Evolutionary conservation across 2,888 invertebrate genomes (phyloP).

Genomic region (Ornithoptera priamus): DNA sequence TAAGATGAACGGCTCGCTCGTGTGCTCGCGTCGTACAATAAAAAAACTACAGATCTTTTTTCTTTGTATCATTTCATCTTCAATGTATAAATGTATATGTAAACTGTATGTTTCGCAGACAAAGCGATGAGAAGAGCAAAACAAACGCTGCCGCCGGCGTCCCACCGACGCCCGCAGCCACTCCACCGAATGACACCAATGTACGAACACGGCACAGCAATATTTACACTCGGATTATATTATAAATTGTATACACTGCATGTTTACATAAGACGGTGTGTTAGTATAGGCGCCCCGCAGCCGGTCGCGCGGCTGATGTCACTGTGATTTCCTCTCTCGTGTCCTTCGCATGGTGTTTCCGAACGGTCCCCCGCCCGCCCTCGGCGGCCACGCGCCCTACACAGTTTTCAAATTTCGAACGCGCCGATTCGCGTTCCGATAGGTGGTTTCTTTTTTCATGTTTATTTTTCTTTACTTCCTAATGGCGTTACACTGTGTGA

Average conservation of each 20-base stretch:
- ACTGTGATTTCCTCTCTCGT: constrained; percentile 43
- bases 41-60: too few relatives aligned
- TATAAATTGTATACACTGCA: constrained; percentile 29
- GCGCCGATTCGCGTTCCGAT: background rate
- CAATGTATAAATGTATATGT: too few relatives aligned
- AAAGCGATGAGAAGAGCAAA: constrained; percentile 30
- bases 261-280: constrained; percentile 15
- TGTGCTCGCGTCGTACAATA: too few relatives aligned
- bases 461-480: background rate
- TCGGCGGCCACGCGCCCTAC: background rate
- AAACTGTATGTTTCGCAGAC: constrained; percentile 5
- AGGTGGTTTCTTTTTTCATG: background rate
- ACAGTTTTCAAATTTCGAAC: constrained; percentile 14
- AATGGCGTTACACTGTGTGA: constrained; percentile 5
- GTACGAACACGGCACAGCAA: constrained; percentile 39
- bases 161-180: constrained; percentile 14
- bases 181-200: constrained; percentile 33
- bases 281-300: constrained; percentile 17
- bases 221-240: constrained; percentile 39
- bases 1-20: too few relatives aligned
- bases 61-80: too few relatives aligned
- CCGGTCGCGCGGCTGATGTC: constrained; percentile 35
- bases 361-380: constrained; percentile 35
- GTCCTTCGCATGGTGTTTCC: constrained; percentile 59
- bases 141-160: constrained; percentile 26